Base-by-base conservation (phyloP, 2,797 vertebrate genomes). In the Lacerta bilineata region DNA sequence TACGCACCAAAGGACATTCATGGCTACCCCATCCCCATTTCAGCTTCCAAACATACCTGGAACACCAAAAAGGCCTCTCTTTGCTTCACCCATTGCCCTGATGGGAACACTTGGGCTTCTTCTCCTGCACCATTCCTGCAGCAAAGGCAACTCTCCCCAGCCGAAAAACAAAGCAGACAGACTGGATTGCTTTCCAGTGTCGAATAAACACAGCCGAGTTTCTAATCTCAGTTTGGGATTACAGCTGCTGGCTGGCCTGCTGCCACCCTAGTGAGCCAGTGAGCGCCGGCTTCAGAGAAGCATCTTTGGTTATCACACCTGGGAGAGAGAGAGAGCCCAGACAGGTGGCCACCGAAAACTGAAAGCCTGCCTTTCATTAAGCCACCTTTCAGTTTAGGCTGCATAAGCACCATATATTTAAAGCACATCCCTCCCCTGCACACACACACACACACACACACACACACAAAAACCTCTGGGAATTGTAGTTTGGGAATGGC, bases 191-290 rank as follows among this genome's bases (percentile, higher is more conserved):
- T 85, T 86, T 59, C 71, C 33, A 17, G 13, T 17, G 33, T 15
- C 78, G 64, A 86, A 59, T 43, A 43, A 69, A 79, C 20, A 20
- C 82, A 68, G 83, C 9, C 5, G 10, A 66, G 3, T 69, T 55
- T 71, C 43, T 89, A 89, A 89, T 89, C 88, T 89, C 78, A 76
- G 79, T 82, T 86, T 71, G 61, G 84, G 88, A 86, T 89, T 89
- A 86, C 27, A 59, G 79, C 36, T 8, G 17, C 27, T 5, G 84
- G 20, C 79, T 83, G 84, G 88, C 84, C 64, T 23, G 33, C 5
- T 78, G 84, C 84, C 88, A 86, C 29, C 29, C 43, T 11, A 8
- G 25, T 27, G 43, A 68, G 39, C 10, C n/a, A 59, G 39, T 27
- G 2, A 43, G 55, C 69, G 55, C 69, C 17, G 69, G 64, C 74